phyloP scores from a whole-genome alignment of 1,140 invertebrate species.

The Polypedilum vanderplanki region DNA sequence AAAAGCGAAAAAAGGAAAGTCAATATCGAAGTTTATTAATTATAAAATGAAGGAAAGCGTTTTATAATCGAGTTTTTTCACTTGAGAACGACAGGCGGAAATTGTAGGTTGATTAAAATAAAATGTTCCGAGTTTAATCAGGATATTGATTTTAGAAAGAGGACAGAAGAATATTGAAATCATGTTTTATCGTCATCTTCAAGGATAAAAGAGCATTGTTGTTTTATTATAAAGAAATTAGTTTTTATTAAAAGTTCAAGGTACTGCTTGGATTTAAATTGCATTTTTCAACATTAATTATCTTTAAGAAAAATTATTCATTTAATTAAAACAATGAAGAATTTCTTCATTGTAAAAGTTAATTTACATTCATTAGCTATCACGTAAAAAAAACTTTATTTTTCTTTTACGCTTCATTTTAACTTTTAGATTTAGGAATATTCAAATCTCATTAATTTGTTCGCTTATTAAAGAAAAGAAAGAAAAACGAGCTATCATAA shows the following conservation, averaged over 20 bases:
- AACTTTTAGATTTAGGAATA: too few relatives aligned
- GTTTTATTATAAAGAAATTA: neutral
- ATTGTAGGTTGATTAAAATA: constrained; percentile 11
- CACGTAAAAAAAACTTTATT: too few relatives aligned
- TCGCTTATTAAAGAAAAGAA: neutral
- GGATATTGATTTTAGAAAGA: neutral
- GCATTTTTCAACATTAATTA: too few relatives aligned
- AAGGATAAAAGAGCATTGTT: too few relatives aligned
- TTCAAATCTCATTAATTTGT: neutral
- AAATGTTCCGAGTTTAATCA: neutral
- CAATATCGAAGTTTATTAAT: neutral
- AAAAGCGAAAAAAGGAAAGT: neutral
- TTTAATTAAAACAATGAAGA: too few relatives aligned
- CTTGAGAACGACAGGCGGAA: neutral
- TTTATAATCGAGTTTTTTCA: neutral
- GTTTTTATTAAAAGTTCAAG: neutral
- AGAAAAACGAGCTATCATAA: neutral
- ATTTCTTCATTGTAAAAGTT: too few relatives aligned
- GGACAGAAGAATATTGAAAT: neutral
- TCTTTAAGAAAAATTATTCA: too few relatives aligned
- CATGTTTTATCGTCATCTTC: neutral
- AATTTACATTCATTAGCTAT: too few relatives aligned
- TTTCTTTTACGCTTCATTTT: too few relatives aligned
- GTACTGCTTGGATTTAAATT: too few relatives aligned
- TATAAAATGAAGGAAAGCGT: neutral